Base-by-base conservation (phyloP, 1,140 invertebrate genomes). In the Caenorhabditis tropicalis region DNA sequence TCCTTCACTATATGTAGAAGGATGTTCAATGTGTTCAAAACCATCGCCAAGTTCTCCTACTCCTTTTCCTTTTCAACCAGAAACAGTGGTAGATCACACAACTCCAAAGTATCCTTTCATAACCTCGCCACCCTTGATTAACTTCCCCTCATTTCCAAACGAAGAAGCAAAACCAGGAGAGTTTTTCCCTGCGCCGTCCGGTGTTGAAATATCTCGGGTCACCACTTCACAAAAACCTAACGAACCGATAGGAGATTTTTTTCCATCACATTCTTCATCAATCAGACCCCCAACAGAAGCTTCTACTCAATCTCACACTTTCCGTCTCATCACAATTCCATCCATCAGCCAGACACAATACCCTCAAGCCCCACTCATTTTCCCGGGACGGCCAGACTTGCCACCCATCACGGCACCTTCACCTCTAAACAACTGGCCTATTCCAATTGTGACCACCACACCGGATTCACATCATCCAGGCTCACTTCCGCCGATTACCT, bases 341-440 rank as follows among this genome's bases (percentile, higher is more conserved):
- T 43, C 65, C 6, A 74, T 74, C 12, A 74, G 65, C 6, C 33
- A 43, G 36, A 74, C 65, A 5, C 46, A 81, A 21, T 51, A 21
- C 15, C 79, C 79, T 49, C 51, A 81, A 27, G 79, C 79, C 3
- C 79, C 79, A 5, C 46, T 56, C 48, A 53, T 81, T 33, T 81
- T 81, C 19, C 79, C 79, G 1, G 79, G 33, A 51, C 46, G 79
- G 3, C 46, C 79, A 81, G 79, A 51, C 27, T 74, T 74, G 48
- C 46, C 79, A 51, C 79, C 79, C 27, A 81, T 81, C 79, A 81
- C 48, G n/a, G 79, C 79, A 16, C 48, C 79, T 31, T 36, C 79
- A 51, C 79, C 79, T 81, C 48, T 56, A 56, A 51, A 33, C 79
- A 81, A 56, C 27, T 56, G 48, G 46, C 48, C 79, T 29, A 53